Base-by-base conservation (phyloP, 1,140 invertebrate species). In the Eubasilissa regina region DNA sequence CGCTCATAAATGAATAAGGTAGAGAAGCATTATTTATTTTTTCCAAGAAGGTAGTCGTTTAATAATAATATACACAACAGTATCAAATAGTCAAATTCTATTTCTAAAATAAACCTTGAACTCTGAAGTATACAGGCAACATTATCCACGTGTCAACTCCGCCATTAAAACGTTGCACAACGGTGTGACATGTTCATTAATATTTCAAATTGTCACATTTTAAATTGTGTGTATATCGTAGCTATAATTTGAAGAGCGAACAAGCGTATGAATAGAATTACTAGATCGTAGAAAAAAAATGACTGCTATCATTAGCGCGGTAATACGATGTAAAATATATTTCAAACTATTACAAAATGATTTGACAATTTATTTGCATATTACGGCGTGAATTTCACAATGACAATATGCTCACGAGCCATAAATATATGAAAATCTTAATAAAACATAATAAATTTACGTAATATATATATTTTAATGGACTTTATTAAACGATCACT, bases 321-420 rank as follows among this genome's bases (percentile, higher is more conserved):
- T 68, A 45, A 45, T 68, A 21, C 51, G 45, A 53, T 25, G 47
- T 70, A 51, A 3, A 53, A 70, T 51, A 12, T 25, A 19, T 12
- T 35, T 17, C 13, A 51, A 70, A 48, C 4, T 44, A 47, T 17
- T 70, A 13, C 11, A 19, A 70, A 70, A 70, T 53, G 19, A 53
- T 17, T 47, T 45, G 66, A 11, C 17, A 48, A 70, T 70, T 13
- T 25, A 64, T 64, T 64, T 44, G 21, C 25, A 64, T 62, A 35
- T 21, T 15, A 15, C 19, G 25, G 6, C 1, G 13, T 17, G n/a
- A 56, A 0, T 19, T 19, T 1, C 53, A 56, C 6, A 17, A 19
- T 19, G n/a, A 17, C 19, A 19, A 19, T 56, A 10, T 58, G 7
- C 11, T 10, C 17, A 58, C 25, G 25, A 35, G 6, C 6, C 25